Evolutionary conservation across 2,113 vertebrate species (phyloP).

Genomic region (Chloroceryle aenea): DNA sequence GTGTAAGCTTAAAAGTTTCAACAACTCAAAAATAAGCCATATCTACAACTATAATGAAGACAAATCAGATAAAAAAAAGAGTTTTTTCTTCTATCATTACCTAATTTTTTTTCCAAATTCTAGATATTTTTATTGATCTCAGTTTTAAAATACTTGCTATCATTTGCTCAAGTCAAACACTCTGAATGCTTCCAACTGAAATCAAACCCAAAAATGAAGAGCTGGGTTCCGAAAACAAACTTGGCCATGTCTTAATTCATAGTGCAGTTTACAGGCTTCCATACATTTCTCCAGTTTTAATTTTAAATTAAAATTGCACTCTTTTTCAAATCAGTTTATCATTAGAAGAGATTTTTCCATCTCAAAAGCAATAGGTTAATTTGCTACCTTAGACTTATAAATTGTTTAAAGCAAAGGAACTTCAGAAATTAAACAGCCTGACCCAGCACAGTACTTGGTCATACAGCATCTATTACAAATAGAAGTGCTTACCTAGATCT

Average conservation of each 20-base stretch:
- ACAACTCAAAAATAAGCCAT: neutral
- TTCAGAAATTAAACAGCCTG: neutral
- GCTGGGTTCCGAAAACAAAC: neutral
- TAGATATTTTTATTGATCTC: neutral
- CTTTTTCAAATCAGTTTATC: neutral
- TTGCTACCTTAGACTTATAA: neutral
- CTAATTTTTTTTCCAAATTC: neutral
- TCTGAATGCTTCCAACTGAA: neutral
- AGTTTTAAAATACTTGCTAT: neutral
- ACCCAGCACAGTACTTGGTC: neutral
- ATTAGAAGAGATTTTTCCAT: neutral
- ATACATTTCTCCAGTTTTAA: neutral
- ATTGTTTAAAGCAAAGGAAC: neutral
- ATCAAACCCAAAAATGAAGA: neutral
- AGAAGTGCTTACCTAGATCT: neutral
- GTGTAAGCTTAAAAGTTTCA: neutral
- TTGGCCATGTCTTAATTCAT: neutral
- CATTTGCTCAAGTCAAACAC: neutral
- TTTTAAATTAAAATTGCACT: neutral
- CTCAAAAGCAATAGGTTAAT: neutral
- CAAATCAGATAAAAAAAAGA: neutral
- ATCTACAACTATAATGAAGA: neutral
- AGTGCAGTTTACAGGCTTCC: neutral
- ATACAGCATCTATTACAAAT: neutral
- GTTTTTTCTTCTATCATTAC: neutral